These are phyloP conservation scores for Channa argus DNA, from an alignment of 2,113 vertebrate species.

Conservation along the genomic window DNA sequence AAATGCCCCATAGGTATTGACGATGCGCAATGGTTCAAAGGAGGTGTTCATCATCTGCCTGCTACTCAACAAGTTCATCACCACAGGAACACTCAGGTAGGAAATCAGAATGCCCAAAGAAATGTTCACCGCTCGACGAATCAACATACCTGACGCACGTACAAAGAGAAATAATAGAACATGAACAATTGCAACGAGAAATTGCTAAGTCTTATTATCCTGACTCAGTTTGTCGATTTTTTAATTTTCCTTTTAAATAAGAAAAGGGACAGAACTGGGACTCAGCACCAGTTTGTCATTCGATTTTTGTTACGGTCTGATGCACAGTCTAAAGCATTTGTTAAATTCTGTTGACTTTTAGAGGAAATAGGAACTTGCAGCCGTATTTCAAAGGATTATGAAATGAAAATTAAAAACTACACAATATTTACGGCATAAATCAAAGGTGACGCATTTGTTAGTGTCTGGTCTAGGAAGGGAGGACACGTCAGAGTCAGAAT, in stretches of 20 bases:
- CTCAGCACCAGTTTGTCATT: neutral
- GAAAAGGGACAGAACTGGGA: too few species aligned
- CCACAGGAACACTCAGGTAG: conserved; percentile 91
- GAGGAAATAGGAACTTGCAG: neutral
- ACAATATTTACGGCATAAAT: conserved; percentile 20
- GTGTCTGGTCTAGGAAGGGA: neutral
- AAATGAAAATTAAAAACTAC: neutral
- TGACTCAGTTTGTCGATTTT: neutral
- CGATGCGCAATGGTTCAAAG: conserved; percentile 91
- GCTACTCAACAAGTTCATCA: conserved; percentile 91
- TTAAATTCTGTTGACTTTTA: neutral
- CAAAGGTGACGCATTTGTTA: conserved; percentile 8
- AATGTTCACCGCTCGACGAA: conserved; percentile 85
- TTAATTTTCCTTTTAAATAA: too few species aligned
- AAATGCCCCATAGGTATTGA: conserved; percentile 98
- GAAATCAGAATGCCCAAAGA: conserved; percentile 87
- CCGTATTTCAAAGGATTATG: neutral
- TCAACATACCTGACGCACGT: conserved; percentile 72
- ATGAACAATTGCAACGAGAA: neutral
- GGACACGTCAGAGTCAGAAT: neutral
- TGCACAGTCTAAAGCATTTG: neutral
- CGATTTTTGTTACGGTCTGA: too few species aligned
- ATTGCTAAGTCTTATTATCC: too few species aligned
- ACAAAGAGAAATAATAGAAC: neutral
- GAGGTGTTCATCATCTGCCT: conserved; percentile 95